phyloP scores from a whole-genome alignment of 2,888 invertebrate species.

The Xestia xanthographa region DNA sequence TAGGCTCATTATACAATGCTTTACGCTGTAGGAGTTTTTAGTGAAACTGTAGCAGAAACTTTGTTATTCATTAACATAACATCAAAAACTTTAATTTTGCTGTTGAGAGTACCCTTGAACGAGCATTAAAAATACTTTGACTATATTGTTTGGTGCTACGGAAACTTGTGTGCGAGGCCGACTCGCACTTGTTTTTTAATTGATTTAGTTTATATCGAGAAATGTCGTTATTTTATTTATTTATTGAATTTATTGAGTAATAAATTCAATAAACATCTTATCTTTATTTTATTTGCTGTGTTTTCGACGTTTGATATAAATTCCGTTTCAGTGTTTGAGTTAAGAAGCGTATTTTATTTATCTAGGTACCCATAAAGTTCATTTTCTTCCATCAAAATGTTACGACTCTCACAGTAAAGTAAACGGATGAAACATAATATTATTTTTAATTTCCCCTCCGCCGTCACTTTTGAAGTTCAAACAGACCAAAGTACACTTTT shows the following conservation, averaged over 20 bases:
- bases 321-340: not conserved
- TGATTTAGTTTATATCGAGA: not conserved
- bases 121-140: not conserved
- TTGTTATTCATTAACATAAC: no score
- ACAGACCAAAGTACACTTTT: conserved; percentile 12
- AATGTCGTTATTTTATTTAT: not conserved
- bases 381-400: conserved; percentile 12
- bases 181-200: not conserved
- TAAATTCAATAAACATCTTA: no score
- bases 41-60: no score
- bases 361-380: not conserved
- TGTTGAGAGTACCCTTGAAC: not conserved
- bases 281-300: not conserved
- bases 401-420: conserved; percentile 7
- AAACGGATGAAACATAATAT: conserved; percentile 35
- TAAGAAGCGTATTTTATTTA: not conserved
- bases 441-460: conserved; percentile 43
- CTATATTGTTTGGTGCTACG: not conserved
- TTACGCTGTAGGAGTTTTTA: no score
- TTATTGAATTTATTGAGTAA: not conserved
- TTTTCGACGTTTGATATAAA: no score
- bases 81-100: no score
- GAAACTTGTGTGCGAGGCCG: not conserved
- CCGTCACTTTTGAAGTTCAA: conserved; percentile 4
- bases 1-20: no score